A percentile compares a stretch with the other conserved stretches of the same genome.
Conservation (phyloP, 2,797 vertebrate genomes). For the Arvicola amphibius region DNA sequence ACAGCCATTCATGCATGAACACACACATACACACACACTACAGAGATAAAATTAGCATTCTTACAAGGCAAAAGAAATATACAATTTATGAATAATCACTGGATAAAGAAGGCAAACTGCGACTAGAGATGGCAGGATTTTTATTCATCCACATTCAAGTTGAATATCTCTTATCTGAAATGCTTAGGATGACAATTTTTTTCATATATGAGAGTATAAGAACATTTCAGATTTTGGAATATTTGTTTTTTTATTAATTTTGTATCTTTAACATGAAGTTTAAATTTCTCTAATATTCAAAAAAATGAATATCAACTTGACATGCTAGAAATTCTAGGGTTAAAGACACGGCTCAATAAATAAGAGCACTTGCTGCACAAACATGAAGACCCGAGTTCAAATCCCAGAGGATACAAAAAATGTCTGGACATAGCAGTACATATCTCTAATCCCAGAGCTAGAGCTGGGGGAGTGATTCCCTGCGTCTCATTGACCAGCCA, state of each 20-base stretch:
- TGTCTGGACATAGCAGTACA: not conserved
- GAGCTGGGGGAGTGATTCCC: not conserved
- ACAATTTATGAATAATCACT: not conserved
- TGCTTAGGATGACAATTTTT: not conserved
- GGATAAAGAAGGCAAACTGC: not conserved
- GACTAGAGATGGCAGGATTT: not conserved
- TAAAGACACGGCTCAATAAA: not conserved
- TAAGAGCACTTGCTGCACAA: not conserved
- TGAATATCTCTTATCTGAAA: not conserved
- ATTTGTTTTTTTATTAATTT: not conserved
- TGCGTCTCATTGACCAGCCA: not conserved
- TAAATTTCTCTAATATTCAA: too few species aligned
- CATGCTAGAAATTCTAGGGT: not conserved
- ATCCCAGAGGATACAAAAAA: not conserved
- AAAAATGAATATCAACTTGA: not conserved
- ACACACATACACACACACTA: not conserved
- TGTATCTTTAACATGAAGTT: not conserved
- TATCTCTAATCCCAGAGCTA: not conserved
- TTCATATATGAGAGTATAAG: too few species aligned
- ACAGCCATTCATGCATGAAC: not conserved
- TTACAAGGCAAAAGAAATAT: not conserved
- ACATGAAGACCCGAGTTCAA: not conserved
- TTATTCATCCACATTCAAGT: not conserved
- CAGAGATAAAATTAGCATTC: not conserved
- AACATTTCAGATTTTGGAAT: not conserved